A percentile compares a stretch with the other conserved stretches of the same genome.
phyloP scores from a whole-genome alignment of 2,888 invertebrate species.

The Parelbella ahira region DNA sequence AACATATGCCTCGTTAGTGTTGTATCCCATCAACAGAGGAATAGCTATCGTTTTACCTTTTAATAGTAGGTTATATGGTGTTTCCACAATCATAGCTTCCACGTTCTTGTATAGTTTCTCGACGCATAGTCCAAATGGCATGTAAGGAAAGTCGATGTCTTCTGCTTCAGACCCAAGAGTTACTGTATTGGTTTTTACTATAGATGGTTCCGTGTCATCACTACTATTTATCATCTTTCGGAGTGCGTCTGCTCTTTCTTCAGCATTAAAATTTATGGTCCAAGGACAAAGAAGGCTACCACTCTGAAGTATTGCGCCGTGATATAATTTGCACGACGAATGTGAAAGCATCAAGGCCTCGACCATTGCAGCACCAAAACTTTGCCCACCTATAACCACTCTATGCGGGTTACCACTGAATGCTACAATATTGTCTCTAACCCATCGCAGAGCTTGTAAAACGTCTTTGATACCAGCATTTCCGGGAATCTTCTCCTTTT shows the following conservation, averaged over 20 bases:
- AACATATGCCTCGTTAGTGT: slow-evolving; percentile 62
- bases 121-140: slow-evolving; percentile 60
- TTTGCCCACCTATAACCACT: slow-evolving; percentile 59
- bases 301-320: slow-evolving; percentile 65
- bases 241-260: slow-evolving; percentile 44
- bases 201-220: slow-evolving; percentile 31
- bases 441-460: slow-evolving; percentile 60
- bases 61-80: slow-evolving; percentile 49
- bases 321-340: slow-evolving; percentile 50
- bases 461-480: slow-evolving; percentile 66
- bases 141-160: slow-evolving; percentile 49
- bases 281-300: slow-evolving; percentile 62
- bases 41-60: slow-evolving; percentile 40
- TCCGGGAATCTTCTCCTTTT: slow-evolving; percentile 56
- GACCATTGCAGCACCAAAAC: slow-evolving; percentile 64
- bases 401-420: slow-evolving; percentile 62
- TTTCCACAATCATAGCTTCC: slow-evolving; percentile 50
- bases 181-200: slow-evolving; percentile 38
- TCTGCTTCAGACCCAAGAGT: slow-evolving; percentile 45
- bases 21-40: slow-evolving; percentile 64
- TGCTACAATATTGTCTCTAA: slow-evolving; percentile 65
- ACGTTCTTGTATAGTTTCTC: slow-evolving; percentile 53
- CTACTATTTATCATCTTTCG: slow-evolving; percentile 33
- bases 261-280: slow-evolving; percentile 64
- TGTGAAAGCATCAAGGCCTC: slow-evolving; percentile 54